These are phyloP conservation scores for Drosophila pallidifrons DNA, from an alignment of 1,140 invertebrate genomes.

Conservation along the genomic window DNA sequence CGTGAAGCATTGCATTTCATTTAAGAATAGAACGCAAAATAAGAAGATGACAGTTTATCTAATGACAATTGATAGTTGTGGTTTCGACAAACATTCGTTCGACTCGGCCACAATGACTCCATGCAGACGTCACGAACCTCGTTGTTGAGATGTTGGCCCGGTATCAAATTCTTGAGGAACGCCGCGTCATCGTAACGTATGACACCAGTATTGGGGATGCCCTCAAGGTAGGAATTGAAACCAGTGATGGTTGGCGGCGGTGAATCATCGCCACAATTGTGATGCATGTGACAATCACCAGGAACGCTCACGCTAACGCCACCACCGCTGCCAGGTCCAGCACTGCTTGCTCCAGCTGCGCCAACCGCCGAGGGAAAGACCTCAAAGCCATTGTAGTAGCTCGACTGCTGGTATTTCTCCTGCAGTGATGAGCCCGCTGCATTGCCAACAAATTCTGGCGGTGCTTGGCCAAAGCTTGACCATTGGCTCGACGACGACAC, in stretches of 20 bases:
- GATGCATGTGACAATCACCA: conserved; percentile 70
- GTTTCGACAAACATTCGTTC: conserved; percentile 18
- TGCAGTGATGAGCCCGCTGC: conserved; percentile 50
- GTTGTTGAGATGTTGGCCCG: conserved; percentile 86
- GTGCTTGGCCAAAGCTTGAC: conserved; percentile 56
- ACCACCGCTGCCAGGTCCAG: conserved; percentile 8
- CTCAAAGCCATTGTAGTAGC: conserved; percentile 80
- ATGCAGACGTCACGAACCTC: conserved; percentile 76
- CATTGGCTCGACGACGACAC: conserved; percentile 54
- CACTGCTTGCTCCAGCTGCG: not conserved
- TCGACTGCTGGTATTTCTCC: conserved; percentile 82
- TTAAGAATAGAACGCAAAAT: conserved; percentile 54
- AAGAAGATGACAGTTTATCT: conserved; percentile 13
- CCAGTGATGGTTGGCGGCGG: conserved; percentile 83
- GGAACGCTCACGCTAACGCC: conserved; percentile 24
- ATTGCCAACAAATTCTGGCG: conserved; percentile 42
- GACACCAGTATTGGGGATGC: conserved; percentile 80
- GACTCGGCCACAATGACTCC: conserved; percentile 1
- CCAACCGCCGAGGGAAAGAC: conserved; percentile 53
- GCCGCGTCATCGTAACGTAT: conserved; percentile 85
- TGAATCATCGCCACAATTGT: conserved; percentile 80
- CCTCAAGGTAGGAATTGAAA: conserved; percentile 83
- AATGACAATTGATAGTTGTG: conserved; percentile 10
- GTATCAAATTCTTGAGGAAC: conserved; percentile 86
- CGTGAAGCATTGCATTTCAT: conserved; percentile 13